A percentile compares a stretch with the other conserved stretches of the same genome.
These are phyloP conservation scores for Lutjanus erythropterus DNA, from an alignment of 2,113 vertebrate species.

Conservation along the genomic window DNA sequence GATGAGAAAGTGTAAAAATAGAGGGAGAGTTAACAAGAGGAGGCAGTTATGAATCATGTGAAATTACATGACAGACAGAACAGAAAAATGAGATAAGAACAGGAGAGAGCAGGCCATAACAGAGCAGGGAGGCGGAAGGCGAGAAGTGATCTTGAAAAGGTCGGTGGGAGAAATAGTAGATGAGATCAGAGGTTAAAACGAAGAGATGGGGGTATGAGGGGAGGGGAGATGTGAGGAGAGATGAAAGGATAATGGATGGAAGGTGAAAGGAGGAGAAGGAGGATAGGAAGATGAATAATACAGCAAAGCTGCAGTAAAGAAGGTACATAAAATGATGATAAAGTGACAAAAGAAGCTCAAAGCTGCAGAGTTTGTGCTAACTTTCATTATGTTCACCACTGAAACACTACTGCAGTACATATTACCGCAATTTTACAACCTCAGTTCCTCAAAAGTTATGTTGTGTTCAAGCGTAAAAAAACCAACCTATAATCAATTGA, in stretches of 20 bases:
- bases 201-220: neutral
- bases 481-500: too few relatives aligned
- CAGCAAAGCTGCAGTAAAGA: neutral
- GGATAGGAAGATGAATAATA: neutral
- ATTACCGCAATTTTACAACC: too few relatives aligned
- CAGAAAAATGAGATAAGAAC: neutral
- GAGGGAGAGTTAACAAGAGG: neutral
- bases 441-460: too few relatives aligned
- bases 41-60: neutral
- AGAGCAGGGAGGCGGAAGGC: neutral
- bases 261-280: neutral
- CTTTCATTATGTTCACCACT: neutral
- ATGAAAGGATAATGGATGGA: conserved; percentile 1
- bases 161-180: neutral
- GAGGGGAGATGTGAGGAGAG: neutral
- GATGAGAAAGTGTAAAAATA: neutral
- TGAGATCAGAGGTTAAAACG: conserved; percentile 33
- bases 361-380: neutral
- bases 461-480: too few relatives aligned
- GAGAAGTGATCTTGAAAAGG: neutral
- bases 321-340: neutral
- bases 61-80: neutral
- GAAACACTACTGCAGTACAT: too few relatives aligned
- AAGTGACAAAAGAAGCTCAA: neutral
- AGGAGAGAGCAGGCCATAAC: neutral